Percentiles rank a stretch among this genome's conserved stretches.
These are phyloP conservation scores for Dynastes hyllus DNA, from an alignment of 2,888 invertebrate species.

Conservation along the genomic window DNA sequence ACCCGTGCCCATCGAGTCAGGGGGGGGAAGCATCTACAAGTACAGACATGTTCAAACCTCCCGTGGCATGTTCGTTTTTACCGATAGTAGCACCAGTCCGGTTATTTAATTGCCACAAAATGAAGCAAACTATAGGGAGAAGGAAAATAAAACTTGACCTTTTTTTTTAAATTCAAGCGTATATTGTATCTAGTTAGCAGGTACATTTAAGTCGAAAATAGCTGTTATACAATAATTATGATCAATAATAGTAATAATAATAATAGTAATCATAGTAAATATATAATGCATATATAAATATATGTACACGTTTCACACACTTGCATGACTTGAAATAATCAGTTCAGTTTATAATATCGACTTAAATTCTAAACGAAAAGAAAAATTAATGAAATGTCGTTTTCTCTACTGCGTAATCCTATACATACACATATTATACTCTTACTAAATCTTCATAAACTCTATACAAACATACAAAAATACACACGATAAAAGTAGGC, in stretches of 20 bases:
- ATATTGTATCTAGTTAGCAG: constrained; percentile 69
- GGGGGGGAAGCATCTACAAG: too few relatives aligned
- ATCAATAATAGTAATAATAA: neutral
- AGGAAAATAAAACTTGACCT: neutral
- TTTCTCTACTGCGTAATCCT: neutral
- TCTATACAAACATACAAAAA: constrained; percentile 4
- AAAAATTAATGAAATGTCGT: neutral
- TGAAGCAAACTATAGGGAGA: neutral
- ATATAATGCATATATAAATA: constrained; percentile 48
- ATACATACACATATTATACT: neutral
- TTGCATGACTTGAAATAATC: constrained; percentile 41
- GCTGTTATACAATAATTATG: constrained; percentile 47
- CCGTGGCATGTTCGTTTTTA: too few relatives aligned
- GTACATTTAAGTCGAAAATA: constrained; percentile 68
- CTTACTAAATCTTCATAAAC: neutral
- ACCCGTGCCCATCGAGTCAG: too few relatives aligned
- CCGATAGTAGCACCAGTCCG: too few relatives aligned
- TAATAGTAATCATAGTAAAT: neutral
- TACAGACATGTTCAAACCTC: too few relatives aligned
- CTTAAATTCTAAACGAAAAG: constrained; percentile 7
- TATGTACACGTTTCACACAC: constrained; percentile 51
- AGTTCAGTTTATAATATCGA: constrained; percentile 32
- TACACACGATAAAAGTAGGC: neutral
- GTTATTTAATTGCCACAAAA: too few relatives aligned
- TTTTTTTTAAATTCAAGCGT: constrained; percentile 64